Percentiles rank a stretch among this genome's conserved stretches.
These are phyloP conservation scores for Pygoscelis adeliae DNA, from an alignment of 2,113 vertebrate species.

Conservation along the genomic window DNA sequence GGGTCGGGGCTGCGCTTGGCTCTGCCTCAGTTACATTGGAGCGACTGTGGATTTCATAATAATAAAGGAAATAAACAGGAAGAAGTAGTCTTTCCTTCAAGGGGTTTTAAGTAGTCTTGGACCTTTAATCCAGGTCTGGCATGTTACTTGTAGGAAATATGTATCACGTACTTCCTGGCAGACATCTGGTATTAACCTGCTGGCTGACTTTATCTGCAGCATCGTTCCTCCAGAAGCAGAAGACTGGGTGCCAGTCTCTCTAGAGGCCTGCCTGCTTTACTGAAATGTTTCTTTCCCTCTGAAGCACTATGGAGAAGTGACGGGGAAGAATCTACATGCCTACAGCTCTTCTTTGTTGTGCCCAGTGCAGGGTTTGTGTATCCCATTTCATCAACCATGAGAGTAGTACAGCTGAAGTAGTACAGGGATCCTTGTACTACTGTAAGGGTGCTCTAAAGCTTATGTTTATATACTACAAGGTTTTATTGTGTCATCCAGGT, in stretches of 20 bases:
- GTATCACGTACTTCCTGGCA: neutral
- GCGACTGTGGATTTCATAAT: neutral
- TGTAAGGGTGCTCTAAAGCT: neutral
- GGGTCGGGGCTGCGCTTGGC: fast-evolving
- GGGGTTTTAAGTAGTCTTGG: neutral
- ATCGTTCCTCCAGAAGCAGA: neutral
- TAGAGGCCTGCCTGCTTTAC: neutral
- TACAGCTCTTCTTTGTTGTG: neutral
- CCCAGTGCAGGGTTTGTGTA: neutral
- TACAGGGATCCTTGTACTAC: no score
- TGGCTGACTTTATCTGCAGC: neutral
- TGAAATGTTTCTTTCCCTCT: neutral
- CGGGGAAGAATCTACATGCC: neutral
- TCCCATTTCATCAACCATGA: neutral
- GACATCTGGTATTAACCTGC: neutral
- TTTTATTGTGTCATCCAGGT: neutral
- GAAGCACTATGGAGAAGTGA: neutral
- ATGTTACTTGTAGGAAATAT: neutral
- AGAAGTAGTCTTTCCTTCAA: neutral
- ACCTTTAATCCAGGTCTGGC: neutral
- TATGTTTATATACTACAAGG: neutral
- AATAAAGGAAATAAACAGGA: neutral
- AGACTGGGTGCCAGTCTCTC: neutral
- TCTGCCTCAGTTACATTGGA: neutral
- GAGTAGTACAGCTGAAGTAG: no score